Evolutionary conservation across 2,888 invertebrate genomes (phyloP).

Genomic region (Dorcus hopei): DNA sequence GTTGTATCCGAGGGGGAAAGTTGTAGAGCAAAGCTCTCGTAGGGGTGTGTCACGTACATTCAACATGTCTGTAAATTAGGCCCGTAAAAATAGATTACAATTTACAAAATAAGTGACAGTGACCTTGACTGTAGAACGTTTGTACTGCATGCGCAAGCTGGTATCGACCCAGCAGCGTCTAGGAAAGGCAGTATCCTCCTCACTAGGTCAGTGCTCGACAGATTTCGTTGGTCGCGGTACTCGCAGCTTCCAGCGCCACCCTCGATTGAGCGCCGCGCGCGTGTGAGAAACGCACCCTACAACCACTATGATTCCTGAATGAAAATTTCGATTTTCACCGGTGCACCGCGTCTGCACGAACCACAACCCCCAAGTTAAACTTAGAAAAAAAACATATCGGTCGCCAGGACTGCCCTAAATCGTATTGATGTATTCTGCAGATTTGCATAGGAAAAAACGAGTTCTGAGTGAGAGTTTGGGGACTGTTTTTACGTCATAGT

Average conservation of each 20-base stretch:
- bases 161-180: conserved; percentile 31
- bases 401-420: too few relatives aligned
- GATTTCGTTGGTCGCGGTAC: conserved; percentile 25
- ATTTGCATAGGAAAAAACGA: too few relatives aligned
- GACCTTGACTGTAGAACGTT: conserved; percentile 31
- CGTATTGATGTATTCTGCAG: too few relatives aligned
- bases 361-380: too few relatives aligned
- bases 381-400: too few relatives aligned
- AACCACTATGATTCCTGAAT: conserved; percentile 7
- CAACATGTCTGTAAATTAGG: neutral
- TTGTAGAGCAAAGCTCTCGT: too few relatives aligned
- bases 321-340: neutral
- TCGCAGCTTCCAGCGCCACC: conserved; percentile 17
- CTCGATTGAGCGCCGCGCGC: conserved; percentile 8
- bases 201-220: conserved; percentile 37
- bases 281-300: neutral
- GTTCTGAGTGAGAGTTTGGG: too few relatives aligned
- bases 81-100: neutral
- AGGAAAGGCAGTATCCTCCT: conserved; percentile 25
- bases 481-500: too few relatives aligned
- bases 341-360: too few relatives aligned
- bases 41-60: too few relatives aligned
- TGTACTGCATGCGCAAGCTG: conserved; percentile 32
- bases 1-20: too few relatives aligned
- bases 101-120: conserved; percentile 20